These are phyloP conservation scores for Centruroides sculpturatus DNA, from an alignment of 1,140 invertebrate species.

Conservation along the genomic window DNA sequence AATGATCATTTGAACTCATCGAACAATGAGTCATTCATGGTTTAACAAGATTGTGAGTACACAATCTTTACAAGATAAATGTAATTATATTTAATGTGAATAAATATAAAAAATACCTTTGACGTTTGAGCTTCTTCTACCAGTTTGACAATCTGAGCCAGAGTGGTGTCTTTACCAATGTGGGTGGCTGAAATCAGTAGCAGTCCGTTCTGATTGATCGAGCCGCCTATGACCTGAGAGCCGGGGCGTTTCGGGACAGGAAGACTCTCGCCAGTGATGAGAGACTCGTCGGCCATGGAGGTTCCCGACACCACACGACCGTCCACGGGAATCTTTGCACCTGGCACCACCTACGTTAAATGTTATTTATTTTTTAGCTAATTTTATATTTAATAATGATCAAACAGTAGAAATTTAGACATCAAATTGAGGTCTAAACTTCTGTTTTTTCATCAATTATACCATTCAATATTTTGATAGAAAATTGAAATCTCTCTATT, in stretches of 20 bases:
- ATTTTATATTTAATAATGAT: too few relatives aligned
- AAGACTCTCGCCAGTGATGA: slow-evolving; percentile 98
- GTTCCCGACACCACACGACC: slow-evolving; percentile 77
- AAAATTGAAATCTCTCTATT: too few relatives aligned
- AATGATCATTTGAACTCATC: too few relatives aligned
- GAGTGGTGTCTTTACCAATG: slow-evolving; percentile 86
- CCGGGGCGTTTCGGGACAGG: slow-evolving; percentile 79
- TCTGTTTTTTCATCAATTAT: too few relatives aligned
- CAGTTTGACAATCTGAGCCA: slow-evolving; percentile 62
- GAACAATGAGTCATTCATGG: too few relatives aligned
- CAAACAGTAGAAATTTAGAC: too few relatives aligned
- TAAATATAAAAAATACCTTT: slow-evolving; percentile 38
- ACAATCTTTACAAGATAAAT: too few relatives aligned
- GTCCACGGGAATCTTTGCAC: slow-evolving; percentile 88
- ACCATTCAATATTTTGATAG: too few relatives aligned
- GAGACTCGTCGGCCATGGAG: slow-evolving; percentile 88
- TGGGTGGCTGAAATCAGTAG: slow-evolving; percentile 83
- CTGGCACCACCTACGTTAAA: slow-evolving; percentile 58
- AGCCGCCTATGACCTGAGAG: slow-evolving; percentile 83
- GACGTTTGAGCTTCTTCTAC: slow-evolving; percentile 97
- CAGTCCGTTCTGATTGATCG: slow-evolving; percentile 89
- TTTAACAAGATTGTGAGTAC: too few relatives aligned
- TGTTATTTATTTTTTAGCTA: too few relatives aligned
- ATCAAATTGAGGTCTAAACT: too few relatives aligned
- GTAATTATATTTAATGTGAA: neutral